Percentiles rank a stretch among this genome's conserved stretches.
Conservation (phyloP, 2,113 vertebrate species). For the Hystrix cristata region DNA sequence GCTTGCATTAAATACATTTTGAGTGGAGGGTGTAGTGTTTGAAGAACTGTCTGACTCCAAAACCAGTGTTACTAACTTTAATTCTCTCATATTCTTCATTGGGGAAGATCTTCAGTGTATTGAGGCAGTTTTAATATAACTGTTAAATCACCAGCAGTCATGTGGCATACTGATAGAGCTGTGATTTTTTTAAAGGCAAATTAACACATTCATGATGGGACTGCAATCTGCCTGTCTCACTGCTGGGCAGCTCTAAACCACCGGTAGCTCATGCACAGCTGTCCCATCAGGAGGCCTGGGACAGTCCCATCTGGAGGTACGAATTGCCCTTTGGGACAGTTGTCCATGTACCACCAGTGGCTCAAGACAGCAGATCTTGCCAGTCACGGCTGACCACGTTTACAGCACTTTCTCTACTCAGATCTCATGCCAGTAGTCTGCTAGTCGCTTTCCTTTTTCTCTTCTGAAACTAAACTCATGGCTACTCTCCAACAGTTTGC, state of each 20-base stretch:
- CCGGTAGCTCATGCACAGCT: background rate
- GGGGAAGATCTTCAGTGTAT: background rate
- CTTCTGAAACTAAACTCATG: constrained; percentile 3
- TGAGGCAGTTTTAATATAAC: background rate
- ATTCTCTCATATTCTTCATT: background rate
- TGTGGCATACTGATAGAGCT: background rate
- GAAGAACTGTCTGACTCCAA: background rate
- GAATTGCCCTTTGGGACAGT: background rate
- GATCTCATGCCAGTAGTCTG: background rate
- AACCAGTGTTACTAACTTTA: background rate
- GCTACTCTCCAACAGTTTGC: background rate
- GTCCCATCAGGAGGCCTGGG: background rate
- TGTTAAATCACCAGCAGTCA: background rate
- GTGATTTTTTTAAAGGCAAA: background rate
- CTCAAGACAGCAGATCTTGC: background rate
- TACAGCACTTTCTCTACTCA: background rate
- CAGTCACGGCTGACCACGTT: background rate
- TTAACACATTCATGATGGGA: background rate
- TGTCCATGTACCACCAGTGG: background rate
- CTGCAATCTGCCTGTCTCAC: background rate
- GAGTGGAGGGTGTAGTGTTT: background rate
- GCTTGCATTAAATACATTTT: background rate
- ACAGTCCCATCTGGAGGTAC: background rate
- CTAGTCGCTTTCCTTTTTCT: background rate
- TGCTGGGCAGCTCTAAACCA: background rate